phyloP scores from a whole-genome alignment of 64 coral and sea anemone genomes.

The Dendronephthya gigantea region DNA sequence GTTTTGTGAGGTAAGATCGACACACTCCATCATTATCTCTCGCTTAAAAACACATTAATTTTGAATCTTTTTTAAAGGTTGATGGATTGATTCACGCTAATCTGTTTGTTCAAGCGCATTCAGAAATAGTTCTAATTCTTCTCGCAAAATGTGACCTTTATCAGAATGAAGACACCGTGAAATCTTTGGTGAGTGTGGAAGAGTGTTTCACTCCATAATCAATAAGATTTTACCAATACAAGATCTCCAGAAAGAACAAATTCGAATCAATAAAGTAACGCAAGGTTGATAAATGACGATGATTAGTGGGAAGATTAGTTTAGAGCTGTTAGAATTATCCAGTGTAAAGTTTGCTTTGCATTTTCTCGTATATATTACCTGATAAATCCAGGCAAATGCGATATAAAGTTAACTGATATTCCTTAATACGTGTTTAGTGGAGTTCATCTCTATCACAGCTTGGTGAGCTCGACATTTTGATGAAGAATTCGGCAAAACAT shows the following conservation, averaged over 20 bases:
- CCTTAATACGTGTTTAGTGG: neutral
- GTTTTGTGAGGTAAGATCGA: neutral
- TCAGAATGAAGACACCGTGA: neutral
- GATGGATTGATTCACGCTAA: constrained; percentile 11
- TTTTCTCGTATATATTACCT: neutral
- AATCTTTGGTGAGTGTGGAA: neutral
- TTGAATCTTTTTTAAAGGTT: neutral
- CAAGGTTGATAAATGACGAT: too few relatives aligned
- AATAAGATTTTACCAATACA: too few relatives aligned
- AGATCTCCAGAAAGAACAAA: too few relatives aligned
- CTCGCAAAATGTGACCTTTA: constrained; percentile 5
- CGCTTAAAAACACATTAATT: too few relatives aligned
- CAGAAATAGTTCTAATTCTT: constrained; percentile 10
- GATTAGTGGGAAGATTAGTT: neutral
- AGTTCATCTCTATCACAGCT: neutral
- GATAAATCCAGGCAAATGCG: too few relatives aligned
- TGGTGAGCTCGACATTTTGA: neutral
- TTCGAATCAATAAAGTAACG: too few relatives aligned
- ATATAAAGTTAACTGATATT: too few relatives aligned
- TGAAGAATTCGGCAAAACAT: neutral
- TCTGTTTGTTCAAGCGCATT: constrained; percentile 8
- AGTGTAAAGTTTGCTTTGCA: neutral
- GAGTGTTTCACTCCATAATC: neutral
- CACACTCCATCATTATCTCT: too few relatives aligned
- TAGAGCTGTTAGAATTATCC: too few relatives aligned